Evolutionary conservation across 1,140 invertebrate genomes (phyloP).

Genomic region (Drosophila burlai): DNA sequence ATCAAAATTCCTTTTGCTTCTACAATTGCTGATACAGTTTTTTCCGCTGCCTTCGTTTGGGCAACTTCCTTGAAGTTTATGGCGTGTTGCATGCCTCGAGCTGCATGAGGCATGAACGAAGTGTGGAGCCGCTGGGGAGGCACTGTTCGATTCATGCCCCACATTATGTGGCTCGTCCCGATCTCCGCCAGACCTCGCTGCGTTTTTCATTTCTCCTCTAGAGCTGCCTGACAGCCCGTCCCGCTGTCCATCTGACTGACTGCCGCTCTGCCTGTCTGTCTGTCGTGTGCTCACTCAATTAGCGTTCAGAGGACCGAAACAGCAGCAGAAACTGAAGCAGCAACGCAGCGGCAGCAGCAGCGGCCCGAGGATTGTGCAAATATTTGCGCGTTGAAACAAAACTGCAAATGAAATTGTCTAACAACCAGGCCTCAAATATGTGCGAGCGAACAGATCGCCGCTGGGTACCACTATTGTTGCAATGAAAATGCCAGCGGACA

Average conservation of each 20-base stretch:
- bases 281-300: slow-evolving; percentile 83
- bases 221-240: slow-evolving; percentile 43
- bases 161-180: slow-evolving; percentile 51
- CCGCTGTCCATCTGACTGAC: slow-evolving; percentile 11
- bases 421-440: slow-evolving; percentile 56
- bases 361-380: slow-evolving; percentile 76
- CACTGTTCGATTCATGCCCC: slow-evolving; percentile 51
- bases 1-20: slow-evolving; percentile 46
- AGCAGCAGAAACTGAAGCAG: slow-evolving; percentile 55
- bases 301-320: slow-evolving; percentile 80
- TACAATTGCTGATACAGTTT: slow-evolving; percentile 18
- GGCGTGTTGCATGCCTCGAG: slow-evolving; percentile 65
- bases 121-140: slow-evolving; percentile 22
- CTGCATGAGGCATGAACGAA: slow-evolving; percentile 60
- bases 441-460: slow-evolving; percentile 24
- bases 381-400: slow-evolving; percentile 67
- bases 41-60: slow-evolving; percentile 35
- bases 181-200: slow-evolving; percentile 68
- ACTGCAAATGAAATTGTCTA: slow-evolving; percentile 79
- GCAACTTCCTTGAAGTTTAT: slow-evolving; percentile 76
- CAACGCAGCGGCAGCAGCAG: slow-evolving; percentile 36
- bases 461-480: slow-evolving; percentile 36
- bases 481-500: slow-evolving; percentile 52
- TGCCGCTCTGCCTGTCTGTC: slow-evolving; percentile 28
- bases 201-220: slow-evolving; percentile 82